These are phyloP conservation scores for Bombus pyrosoma DNA, from an alignment of 1,140 invertebrate genomes.

Conservation along the genomic window DNA sequence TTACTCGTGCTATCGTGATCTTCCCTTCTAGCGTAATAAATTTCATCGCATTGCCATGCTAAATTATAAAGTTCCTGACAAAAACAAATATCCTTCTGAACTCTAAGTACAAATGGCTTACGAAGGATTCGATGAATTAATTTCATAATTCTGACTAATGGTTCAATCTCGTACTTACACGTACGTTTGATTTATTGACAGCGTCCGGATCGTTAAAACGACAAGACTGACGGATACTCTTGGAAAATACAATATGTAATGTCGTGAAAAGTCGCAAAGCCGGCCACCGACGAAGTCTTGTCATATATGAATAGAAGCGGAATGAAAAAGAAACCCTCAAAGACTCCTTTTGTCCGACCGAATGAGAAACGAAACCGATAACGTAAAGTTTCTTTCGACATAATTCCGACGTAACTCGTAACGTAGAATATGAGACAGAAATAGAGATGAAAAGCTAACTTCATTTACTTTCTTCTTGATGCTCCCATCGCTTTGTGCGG, in stretches of 20 bases:
- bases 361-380: background rate
- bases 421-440: background rate
- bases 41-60: background rate
- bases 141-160: conserved; percentile 50
- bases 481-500: background rate
- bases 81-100: background rate
- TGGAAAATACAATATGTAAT: background rate
- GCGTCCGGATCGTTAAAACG: conserved; percentile 7
- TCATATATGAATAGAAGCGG: background rate
- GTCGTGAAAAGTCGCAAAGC: background rate
- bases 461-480: background rate
- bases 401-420: background rate
- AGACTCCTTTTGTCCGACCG: background rate
- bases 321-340: background rate
- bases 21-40: background rate
- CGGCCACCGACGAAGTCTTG: background rate
- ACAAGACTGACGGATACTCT: conserved; percentile 17
- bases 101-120: background rate
- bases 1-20: background rate
- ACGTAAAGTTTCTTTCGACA: background rate
- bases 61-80: background rate
- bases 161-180: conserved; percentile 40
- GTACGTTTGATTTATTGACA: conserved; percentile 38
- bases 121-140: conserved; percentile 54
- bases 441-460: background rate